Evolutionary conservation across 2,113 vertebrate species (phyloP).

Genomic region (Phodopus roborovskii): DNA sequence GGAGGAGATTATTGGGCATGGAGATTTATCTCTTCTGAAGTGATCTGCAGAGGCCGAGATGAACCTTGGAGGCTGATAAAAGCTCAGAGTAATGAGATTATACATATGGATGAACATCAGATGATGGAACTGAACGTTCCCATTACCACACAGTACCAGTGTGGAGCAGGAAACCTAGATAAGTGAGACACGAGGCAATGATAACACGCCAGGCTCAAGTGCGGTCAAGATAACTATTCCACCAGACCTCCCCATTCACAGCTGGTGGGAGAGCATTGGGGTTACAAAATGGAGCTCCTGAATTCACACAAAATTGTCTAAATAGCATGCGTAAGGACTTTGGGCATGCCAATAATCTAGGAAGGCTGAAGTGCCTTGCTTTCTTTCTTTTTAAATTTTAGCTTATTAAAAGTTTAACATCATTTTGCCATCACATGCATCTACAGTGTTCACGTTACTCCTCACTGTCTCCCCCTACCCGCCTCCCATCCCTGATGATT

Average conservation of each 20-base stretch:
- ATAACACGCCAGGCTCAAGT: background rate
- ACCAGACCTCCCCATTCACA: background rate
- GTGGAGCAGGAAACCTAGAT: background rate
- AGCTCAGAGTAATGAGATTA: constrained; percentile 6
- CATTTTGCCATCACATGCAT: background rate
- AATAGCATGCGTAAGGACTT: background rate
- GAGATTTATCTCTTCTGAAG: constrained; percentile 8
- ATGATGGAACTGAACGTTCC: background rate
- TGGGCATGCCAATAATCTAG: constrained; percentile 23
- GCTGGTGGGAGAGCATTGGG: background rate
- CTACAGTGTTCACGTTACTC: background rate
- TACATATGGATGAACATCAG: background rate
- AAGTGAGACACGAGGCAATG: background rate
- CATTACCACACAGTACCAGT: background rate
- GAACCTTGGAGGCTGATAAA: background rate
- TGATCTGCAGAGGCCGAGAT: background rate
- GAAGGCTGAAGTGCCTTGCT: background rate
- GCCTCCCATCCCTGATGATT: background rate
- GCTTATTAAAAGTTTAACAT: background rate
- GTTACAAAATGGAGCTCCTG: constrained; percentile 18
- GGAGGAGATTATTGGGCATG: background rate
- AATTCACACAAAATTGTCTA: background rate
- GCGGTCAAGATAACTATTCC: background rate
- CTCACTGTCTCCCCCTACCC: background rate
- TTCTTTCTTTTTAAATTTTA: background rate